phyloP scores from a whole-genome alignment of 1,140 invertebrate species.

The Drosophila kurseongensis region DNA sequence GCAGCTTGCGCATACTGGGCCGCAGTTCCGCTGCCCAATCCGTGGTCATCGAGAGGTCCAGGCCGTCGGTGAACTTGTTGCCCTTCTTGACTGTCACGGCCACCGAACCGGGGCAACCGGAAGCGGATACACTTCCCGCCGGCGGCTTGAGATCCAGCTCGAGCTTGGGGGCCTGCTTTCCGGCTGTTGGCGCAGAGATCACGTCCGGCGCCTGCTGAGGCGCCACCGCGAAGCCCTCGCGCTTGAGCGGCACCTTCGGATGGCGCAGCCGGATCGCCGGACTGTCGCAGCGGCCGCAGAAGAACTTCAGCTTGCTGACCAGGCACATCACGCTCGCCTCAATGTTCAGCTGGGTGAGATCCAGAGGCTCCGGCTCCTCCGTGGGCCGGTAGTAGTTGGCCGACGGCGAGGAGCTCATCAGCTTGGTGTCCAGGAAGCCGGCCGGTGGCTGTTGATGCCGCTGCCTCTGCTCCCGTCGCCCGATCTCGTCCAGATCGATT shows the following conservation, averaged over 20 bases:
- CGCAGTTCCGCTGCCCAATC: slow-evolving; percentile 91
- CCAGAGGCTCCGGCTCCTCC: slow-evolving; percentile 94
- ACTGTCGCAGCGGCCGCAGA: slow-evolving; percentile 90
- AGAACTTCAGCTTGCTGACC: slow-evolving; percentile 91
- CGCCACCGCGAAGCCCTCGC: slow-evolving; percentile 60
- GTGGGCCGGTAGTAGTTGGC: slow-evolving; percentile 93
- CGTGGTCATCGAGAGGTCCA: slow-evolving; percentile 87
- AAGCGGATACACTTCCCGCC: slow-evolving; percentile 43
- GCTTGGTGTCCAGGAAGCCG: slow-evolving; percentile 89
- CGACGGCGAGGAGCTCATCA: slow-evolving; percentile 90
- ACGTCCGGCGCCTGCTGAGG: slow-evolving; percentile 72
- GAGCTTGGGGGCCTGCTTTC: slow-evolving; percentile 33
- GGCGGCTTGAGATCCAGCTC: slow-evolving; percentile 83
- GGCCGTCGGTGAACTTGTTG: slow-evolving; percentile 90
- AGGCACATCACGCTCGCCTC: slow-evolving; percentile 95
- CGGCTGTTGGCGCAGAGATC: slow-evolving; percentile 38
- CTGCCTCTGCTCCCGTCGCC: neutral
- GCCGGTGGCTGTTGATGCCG: slow-evolving; percentile 47
- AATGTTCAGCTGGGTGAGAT: slow-evolving; percentile 94
- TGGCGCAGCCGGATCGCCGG: slow-evolving; percentile 88
- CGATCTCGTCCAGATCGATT: slow-evolving; percentile 67
- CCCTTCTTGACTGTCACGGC: slow-evolving; percentile 84
- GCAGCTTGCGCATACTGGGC: slow-evolving; percentile 92
- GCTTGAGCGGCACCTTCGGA: slow-evolving; percentile 84
- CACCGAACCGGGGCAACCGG: neutral